phyloP scores from a whole-genome alignment of 1,140 invertebrate species.

The Archivesica marissinica region DNA sequence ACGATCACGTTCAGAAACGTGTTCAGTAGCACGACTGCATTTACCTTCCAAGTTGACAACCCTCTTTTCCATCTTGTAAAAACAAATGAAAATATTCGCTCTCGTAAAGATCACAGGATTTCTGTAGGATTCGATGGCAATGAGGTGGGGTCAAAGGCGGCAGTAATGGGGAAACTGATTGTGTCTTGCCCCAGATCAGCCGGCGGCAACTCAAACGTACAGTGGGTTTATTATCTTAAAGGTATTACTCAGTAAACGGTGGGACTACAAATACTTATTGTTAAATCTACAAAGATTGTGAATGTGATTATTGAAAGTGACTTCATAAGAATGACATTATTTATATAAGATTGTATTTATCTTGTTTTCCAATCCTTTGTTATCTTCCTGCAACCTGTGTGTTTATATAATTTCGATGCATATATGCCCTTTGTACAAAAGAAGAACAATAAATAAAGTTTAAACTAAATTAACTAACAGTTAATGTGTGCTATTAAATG shows the following conservation, averaged over 20 bases:
- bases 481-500: no score
- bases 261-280: no score
- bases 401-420: no score
- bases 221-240: constrained; percentile 84
- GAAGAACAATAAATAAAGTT: no score
- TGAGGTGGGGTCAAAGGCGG: constrained; percentile 79
- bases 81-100: constrained; percentile 80
- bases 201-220: constrained; percentile 78
- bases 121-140: constrained; percentile 83
- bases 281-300: no score
- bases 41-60: constrained; percentile 84
- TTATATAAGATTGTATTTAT: no score
- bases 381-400: no score
- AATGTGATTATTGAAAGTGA: no score
- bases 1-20: constrained; percentile 83
- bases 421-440: no score
- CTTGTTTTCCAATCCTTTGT: no score
- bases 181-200: constrained; percentile 82
- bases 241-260: constrained; percentile 77
- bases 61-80: constrained; percentile 83
- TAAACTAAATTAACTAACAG: no score
- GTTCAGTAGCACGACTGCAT: constrained; percentile 80
- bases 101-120: constrained; percentile 82
- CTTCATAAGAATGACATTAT: no score
- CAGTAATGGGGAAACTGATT: constrained; percentile 83